These are phyloP conservation scores for Octodonta nipae DNA, from an alignment of 2,888 invertebrate species.

Conservation along the genomic window DNA sequence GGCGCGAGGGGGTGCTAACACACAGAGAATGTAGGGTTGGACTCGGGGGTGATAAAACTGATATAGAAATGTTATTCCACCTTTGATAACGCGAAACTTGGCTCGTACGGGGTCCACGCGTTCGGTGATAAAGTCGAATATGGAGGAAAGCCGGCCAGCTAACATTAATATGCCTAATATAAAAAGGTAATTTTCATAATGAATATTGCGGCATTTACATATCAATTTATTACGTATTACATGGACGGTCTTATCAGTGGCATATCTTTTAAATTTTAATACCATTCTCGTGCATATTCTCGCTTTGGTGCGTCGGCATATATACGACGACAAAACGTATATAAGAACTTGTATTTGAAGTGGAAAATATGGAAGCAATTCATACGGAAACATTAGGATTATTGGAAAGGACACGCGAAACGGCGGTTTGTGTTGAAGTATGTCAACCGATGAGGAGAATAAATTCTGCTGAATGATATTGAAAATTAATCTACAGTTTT, in stretches of 20 bases:
- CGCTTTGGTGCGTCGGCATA: too few relatives aligned
- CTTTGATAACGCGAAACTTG: conserved; percentile 24
- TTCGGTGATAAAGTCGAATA: conserved; percentile 8
- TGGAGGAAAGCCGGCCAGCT: conserved; percentile 6
- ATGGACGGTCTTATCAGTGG: conserved; percentile 7
- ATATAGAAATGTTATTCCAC: conserved; percentile 24
- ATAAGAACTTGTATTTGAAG: not conserved
- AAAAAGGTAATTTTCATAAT: conserved; percentile 11
- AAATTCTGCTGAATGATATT: too few relatives aligned
- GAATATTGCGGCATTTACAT: conserved; percentile 10
- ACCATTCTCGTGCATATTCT: conserved; percentile 6
- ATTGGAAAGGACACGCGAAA: too few relatives aligned
- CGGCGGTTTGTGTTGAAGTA: too few relatives aligned
- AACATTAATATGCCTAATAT: conserved; percentile 7
- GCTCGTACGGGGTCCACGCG: conserved; percentile 11
- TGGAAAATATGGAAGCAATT: not conserved
- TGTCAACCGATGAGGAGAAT: too few relatives aligned
- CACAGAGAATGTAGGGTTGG: too few relatives aligned
- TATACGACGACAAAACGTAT: too few relatives aligned
- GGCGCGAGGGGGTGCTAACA: too few relatives aligned
- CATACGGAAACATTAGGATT: too few relatives aligned
- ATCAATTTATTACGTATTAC: conserved; percentile 10
- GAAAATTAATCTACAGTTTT: too few relatives aligned
- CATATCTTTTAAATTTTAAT: conserved; percentile 9
- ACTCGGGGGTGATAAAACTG: too few relatives aligned